phyloP scores from a whole-genome alignment of 2,113 vertebrate genomes.

The Felis chaus region DNA sequence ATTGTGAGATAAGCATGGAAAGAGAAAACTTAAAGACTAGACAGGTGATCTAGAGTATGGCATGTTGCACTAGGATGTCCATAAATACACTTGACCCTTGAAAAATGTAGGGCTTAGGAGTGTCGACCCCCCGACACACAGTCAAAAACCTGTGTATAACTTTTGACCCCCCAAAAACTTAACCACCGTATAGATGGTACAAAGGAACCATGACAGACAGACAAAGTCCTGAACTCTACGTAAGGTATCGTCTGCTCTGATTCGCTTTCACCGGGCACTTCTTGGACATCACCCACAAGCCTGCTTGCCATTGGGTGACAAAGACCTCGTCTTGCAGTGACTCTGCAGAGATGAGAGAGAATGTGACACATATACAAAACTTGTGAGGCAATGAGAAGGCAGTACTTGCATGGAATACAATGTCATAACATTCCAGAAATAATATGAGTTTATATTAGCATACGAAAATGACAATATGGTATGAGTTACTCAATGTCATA shows the following conservation, averaged over 20 bases:
- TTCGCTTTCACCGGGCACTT: background rate
- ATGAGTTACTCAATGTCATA: background rate
- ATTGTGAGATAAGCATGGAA: background rate
- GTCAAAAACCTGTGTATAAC: background rate
- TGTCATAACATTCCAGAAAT: background rate
- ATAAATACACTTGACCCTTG: background rate
- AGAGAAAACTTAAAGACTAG: background rate
- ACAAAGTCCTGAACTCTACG: background rate
- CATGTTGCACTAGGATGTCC: background rate
- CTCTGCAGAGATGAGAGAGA: background rate
- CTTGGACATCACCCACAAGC: background rate
- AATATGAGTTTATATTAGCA: background rate
- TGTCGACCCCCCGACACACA: rapidly evolving
- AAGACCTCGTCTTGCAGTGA: background rate
- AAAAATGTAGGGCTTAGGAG: background rate
- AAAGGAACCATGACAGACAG: background rate
- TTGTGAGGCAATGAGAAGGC: background rate
- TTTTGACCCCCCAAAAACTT: background rate
- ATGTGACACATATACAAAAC: background rate
- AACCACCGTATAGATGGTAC: background rate
- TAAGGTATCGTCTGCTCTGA: background rate
- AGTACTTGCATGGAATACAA: background rate
- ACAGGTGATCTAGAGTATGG: background rate
- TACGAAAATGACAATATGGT: background rate
- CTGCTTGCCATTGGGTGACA: background rate